Base-by-base conservation (phyloP, 2,113 vertebrate genomes). In the Xenopus laevis region DNA sequence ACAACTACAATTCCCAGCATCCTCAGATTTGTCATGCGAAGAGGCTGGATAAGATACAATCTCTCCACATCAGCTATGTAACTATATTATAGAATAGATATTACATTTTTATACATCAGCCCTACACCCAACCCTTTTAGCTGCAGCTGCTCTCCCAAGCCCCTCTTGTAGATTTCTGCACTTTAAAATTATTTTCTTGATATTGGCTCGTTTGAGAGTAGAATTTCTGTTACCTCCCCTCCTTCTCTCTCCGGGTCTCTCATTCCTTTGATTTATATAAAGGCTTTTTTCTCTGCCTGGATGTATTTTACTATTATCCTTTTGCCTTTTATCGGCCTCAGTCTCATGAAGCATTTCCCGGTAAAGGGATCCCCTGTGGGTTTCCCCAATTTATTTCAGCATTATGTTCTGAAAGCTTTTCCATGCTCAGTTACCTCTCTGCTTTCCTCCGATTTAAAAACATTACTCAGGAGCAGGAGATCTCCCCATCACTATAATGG, bases 321-420 rank as follows among this genome's bases (percentile, higher is more conserved):
- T 89, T 60, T 89, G 88, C 90, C 89, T 92, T 92, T 92, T 92
- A 92, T 91, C 86, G 91, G 90, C 87, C 88, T 87, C 89, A 87
- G 90, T 89, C 87, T 88, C 86, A 84, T 87, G 81, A 84, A 84
- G 86, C 90, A 88, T 94, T 95, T 94, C 93, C 94, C 67, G n/a
- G 59, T 55, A n/a, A 47, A 96, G 93, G 93, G 93, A 93, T 95
- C 94, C 89, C 92, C 94, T 91, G 92, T 90, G 93, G 93, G 94
- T 97, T 96, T 96, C 89, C 92, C 91, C 93, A 77, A 91, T 91
- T 92, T 93, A 93, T 95, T 95, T 93, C 93, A 47, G 84, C 91
- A 92, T 98, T 97, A 97, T 97, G 96, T 96, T 97, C 96, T 95
- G 96, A 95, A 94, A 95, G 95, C 95, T 97, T 96, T 97, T 96